phyloP scores from a whole-genome alignment of 2,797 vertebrate species.

The Xenentodon cancila region DNA sequence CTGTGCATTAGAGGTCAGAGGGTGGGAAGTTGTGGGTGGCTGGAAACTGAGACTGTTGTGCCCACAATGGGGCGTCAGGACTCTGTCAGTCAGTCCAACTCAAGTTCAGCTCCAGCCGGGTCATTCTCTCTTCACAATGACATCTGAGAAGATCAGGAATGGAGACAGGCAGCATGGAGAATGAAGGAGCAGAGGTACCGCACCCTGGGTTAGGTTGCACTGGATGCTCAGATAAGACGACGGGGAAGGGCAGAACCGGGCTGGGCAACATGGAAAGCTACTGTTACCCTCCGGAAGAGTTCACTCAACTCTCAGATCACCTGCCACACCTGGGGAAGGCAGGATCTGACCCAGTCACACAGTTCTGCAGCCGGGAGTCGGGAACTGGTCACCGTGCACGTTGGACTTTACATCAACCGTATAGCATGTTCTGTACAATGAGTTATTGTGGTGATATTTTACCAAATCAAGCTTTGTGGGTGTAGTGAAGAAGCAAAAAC shows the following conservation, averaged over 20 bases:
- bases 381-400: conserved; percentile 24
- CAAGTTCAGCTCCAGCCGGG: conserved; percentile 50
- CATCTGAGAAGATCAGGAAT: conserved; percentile 61
- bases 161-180: conserved; percentile 40
- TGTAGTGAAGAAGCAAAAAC: too few relatives aligned
- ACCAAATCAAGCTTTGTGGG: background rate
- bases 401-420: background rate
- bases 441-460: background rate
- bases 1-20: conserved; percentile 43
- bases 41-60: conserved; percentile 52
- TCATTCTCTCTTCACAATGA: conserved; percentile 62
- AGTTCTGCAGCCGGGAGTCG: conserved; percentile 25
- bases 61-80: conserved; percentile 55
- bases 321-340: conserved; percentile 62
- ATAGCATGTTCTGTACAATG: background rate
- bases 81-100: conserved; percentile 63
- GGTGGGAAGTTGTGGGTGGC: conserved; percentile 54
- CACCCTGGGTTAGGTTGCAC: conserved; percentile 67
- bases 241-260: conserved; percentile 65
- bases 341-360: conserved; percentile 27
- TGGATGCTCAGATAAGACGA: conserved; percentile 68
- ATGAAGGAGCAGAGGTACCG: conserved; percentile 27
- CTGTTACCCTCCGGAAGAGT: conserved; percentile 67
- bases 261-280: conserved; percentile 37
- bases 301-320: conserved; percentile 77